These are phyloP conservation scores for Papilio demoleus DNA, from an alignment of 2,888 invertebrate species.

Conservation along the genomic window DNA sequence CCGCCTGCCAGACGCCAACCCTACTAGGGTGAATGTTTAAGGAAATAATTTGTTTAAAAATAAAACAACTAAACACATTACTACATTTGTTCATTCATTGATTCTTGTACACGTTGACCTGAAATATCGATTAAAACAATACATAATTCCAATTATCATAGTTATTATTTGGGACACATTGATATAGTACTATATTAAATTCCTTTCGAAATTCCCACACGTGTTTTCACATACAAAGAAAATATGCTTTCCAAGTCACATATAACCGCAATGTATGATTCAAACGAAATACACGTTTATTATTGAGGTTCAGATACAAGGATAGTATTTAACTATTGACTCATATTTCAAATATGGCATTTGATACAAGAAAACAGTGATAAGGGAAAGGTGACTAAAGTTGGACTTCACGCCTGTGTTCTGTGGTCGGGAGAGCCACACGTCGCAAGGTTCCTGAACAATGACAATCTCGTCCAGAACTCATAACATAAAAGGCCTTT, in stretches of 20 bases:
- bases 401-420: no score
- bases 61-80: neutral
- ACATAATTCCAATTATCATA: slow-evolving; percentile 21
- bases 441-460: no score
- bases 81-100: slow-evolving; percentile 10
- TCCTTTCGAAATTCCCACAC: neutral
- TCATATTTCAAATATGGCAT: neutral
- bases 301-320: neutral
- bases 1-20: no score
- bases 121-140: slow-evolving; percentile 21
- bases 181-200: neutral
- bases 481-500: no score
- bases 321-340: neutral
- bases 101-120: slow-evolving; percentile 69
- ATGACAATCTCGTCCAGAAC: no score
- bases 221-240: slow-evolving; percentile 9
- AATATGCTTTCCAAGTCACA: slow-evolving; percentile 21
- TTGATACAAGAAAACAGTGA: no score
- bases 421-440: no score
- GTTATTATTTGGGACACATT: slow-evolving; percentile 12
- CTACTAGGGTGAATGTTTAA: no score
- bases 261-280: slow-evolving; percentile 3
- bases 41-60: neutral
- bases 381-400: no score
- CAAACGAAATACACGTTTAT: neutral